Conservation (phyloP, 2,797 vertebrate species). For the Octomys mimax region DNA sequence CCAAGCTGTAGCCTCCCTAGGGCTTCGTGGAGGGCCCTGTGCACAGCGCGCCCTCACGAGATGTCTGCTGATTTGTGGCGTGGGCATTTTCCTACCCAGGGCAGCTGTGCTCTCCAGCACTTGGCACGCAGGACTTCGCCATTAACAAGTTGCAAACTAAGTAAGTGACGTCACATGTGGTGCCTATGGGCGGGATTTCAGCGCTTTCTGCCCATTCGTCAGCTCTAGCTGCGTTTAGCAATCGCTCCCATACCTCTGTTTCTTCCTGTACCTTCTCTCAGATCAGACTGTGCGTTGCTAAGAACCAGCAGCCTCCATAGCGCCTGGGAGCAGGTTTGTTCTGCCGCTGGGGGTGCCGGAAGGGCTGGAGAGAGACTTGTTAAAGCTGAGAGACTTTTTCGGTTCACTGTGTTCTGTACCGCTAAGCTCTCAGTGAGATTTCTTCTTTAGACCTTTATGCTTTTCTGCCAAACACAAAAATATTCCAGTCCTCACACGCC, state of each 20-base stretch:
- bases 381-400: not conserved
- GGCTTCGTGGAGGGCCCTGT: not conserved
- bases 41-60: not conserved
- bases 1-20: not conserved
- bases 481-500: not conserved
- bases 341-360: too few species aligned
- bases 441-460: conserved; percentile 62
- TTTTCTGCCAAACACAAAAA: conserved; percentile 66
- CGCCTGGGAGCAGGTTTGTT: not conserved
- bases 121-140: not conserved
- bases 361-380: not conserved
- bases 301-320: not conserved
- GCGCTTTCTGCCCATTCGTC: not conserved
- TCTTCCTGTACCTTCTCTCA: not conserved
- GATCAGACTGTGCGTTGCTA: not conserved
- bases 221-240: not conserved
- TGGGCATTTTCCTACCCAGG: not conserved
- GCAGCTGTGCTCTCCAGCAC: not conserved
- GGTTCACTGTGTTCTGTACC: conserved; percentile 55
- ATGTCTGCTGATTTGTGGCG: not conserved
- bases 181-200: not conserved
- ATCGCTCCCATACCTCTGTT: not conserved
- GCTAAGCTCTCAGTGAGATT: conserved; percentile 30
- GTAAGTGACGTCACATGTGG: not conserved
- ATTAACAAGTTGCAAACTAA: not conserved